Base-by-base conservation (phyloP, 2,113 vertebrate species). In the Gobiocypris rarus region DNA sequence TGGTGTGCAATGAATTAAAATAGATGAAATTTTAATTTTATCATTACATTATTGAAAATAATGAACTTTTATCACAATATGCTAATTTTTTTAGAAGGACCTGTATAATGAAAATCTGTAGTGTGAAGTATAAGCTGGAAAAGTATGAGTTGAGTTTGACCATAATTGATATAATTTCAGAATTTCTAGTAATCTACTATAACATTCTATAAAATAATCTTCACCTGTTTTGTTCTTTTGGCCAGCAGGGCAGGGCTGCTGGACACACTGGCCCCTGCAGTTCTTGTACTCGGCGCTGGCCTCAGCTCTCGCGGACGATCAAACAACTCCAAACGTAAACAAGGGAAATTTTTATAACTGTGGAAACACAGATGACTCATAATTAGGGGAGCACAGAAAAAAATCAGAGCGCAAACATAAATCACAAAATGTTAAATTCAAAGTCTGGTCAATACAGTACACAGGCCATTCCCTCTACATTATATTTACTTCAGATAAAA, bases 161-260 rank as follows among this genome's bases (percentile, higher is more conserved):
- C 17, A 54, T 54, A 22, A 22, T 10, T 0, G 9, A n/a, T 22
- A 22, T 19, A 28, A 75, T 75, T 28, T 48, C 73, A 54, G 17
- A 11, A 75, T 54, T 75, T 54, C 73, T 3, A 54, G 73, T 75
- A 75, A 1, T 70, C 31, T 3, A 22, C 17, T 61, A 79, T 4
- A 3, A 63, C 9, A 56, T 34, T 10, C 8, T 78, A 3, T 15
- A 26, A 79, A 43, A 9, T 5, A 31, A 31, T 26, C 48, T 17
- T 82, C 74, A 98, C 98, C 97, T 99, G 98, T 90, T 99, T 99
- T 9, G 97, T 99, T 91, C 98, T 96, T 90, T 98, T 99, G 78
- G 97, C 96, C 94, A 98, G 96, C 11, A 99, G 95, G 4, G 97
- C 97, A 69, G 98, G 97, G 87, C 97, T 99, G 90, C 94, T 97